These are phyloP conservation scores for Alviniconcha marisindica DNA, from an alignment of 1,140 invertebrate genomes.

Conservation along the genomic window DNA sequence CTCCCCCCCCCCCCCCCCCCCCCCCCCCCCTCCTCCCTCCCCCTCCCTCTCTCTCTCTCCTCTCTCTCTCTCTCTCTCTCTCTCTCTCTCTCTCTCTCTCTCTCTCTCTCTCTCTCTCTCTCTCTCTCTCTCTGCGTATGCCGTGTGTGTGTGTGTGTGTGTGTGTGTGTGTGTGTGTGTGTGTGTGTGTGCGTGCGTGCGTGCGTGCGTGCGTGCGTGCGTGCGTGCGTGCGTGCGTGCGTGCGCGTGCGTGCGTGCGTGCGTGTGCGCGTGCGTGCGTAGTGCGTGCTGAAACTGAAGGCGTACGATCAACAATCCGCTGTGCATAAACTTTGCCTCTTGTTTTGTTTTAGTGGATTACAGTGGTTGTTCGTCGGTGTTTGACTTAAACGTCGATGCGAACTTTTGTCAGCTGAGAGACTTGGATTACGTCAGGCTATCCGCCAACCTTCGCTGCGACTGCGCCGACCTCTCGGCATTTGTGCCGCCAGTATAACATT, in stretches of 20 bases:
- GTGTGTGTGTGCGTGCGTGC: neutral
- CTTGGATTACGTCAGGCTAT: too few species aligned
- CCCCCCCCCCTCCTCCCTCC: neutral
- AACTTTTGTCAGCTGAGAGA: neutral
- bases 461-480: too few species aligned
- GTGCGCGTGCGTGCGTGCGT: too few species aligned
- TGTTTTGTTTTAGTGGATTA: neutral
- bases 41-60: conserved; percentile 1
- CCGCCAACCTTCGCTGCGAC: too few species aligned
- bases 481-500: too few species aligned
- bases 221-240: too few species aligned
- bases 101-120: neutral
- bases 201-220: too few species aligned
- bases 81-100: conserved; percentile 4
- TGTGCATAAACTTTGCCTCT: too few species aligned
- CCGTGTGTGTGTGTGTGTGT: too few species aligned
- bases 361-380: neutral
- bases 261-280: too few species aligned
- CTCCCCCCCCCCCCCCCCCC: neutral
- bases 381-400: neutral
- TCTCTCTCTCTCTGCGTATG: neutral
- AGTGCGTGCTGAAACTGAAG: too few species aligned
- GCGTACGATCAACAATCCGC: too few species aligned
- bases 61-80: neutral
- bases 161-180: neutral